Evolutionary conservation across 2,113 vertebrate genomes (phyloP).

Genomic region (Nanorana parkeri): DNA sequence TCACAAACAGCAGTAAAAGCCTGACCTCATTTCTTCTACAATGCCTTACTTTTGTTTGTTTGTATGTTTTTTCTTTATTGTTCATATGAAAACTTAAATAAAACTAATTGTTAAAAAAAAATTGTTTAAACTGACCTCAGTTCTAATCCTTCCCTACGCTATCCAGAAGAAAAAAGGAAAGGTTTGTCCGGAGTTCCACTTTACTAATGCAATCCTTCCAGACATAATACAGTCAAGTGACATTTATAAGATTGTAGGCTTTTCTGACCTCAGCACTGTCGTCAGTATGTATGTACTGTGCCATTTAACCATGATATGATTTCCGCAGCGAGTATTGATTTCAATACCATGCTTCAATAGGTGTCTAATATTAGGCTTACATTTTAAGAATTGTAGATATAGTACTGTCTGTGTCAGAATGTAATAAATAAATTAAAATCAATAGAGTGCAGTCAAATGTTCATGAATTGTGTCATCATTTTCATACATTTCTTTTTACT

Average conservation of each 20-base stretch:
- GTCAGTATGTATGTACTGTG: not conserved
- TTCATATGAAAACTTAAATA: too few species aligned
- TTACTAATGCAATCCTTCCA: too few species aligned
- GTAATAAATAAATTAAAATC: not conserved
- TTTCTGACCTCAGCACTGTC: not conserved
- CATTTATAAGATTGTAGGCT: not conserved
- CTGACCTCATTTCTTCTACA: too few species aligned
- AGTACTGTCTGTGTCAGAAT: too few species aligned
- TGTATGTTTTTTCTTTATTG: too few species aligned
- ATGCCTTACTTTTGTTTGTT: too few species aligned
- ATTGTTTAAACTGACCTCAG: too few species aligned
- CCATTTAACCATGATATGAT: not conserved
- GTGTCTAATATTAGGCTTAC: not conserved
- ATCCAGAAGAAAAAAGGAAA: too few species aligned
- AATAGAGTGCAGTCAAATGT: not conserved
- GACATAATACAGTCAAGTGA: not conserved
- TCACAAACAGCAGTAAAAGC: too few species aligned
- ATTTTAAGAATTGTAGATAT: not conserved
- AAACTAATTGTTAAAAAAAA: too few species aligned
- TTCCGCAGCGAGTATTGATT: constrained; percentile 1
- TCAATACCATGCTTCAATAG: not conserved
- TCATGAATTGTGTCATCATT: not conserved
- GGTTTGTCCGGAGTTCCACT: too few species aligned
- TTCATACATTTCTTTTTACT: not conserved
- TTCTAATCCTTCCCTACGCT: too few species aligned